Base-by-base conservation (phyloP, 1,140 invertebrate genomes). In the Anthonomus grandis region DNA sequence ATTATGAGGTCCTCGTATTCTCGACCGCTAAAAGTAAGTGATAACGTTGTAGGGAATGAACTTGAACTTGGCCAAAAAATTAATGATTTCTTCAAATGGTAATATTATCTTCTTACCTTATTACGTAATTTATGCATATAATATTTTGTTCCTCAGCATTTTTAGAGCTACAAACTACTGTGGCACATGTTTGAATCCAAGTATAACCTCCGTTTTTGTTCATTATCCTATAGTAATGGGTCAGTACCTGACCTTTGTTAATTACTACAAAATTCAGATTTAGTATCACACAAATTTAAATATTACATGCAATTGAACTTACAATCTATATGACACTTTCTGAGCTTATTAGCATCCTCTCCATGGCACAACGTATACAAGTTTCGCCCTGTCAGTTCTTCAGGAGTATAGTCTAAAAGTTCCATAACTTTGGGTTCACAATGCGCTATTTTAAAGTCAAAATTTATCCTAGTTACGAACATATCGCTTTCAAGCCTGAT, bases 361-460 rank as follows among this genome's bases (percentile, higher is more conserved):
- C 91, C 93, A 74, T 97, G 94, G 73, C 93, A 96, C 49, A 97
- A 79, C 17, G 90, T 86, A 75, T 98, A 98, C 46, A 98, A 78
- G 74, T 93, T 95, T 73, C 90, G 91, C 53, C 93, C 94, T 41
- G 90, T 94, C 52, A 97, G 76, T 76, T 97, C 95, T 63, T 98
- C 95, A 3, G 92, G 84, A 0, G 86, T 86, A 71, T 97, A 96
- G 69, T 97, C 94, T 63, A 97, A 77, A 55, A 97, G 76, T 63
- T 97, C 94, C 10, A 90, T 87, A 13, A 97, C 90, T 78, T 95
- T 96, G 64, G 94, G 94, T 75, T 98, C 95, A 72, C 94, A 97
- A 74, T 97, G 95, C 42, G 92, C 90, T 80, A 98, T 90, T 77
- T 89, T 86, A 75, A 98, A 95, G 75, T 98, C 92, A 64, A 97